phyloP scores from a whole-genome alignment of 1,140 invertebrate genomes.

The Drosophila nebulosa region DNA sequence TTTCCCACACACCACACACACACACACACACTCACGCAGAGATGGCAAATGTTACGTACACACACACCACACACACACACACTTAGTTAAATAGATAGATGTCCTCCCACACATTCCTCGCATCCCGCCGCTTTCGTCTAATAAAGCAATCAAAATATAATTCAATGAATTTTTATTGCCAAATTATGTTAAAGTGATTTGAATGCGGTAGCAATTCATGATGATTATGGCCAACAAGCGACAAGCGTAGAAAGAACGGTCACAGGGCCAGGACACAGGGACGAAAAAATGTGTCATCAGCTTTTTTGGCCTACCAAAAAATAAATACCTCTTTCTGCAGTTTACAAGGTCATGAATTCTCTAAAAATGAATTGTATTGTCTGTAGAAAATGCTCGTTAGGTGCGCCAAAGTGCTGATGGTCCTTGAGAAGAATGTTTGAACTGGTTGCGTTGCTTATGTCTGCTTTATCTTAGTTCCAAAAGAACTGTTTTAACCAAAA shows the following conservation, averaged over 20 bases:
- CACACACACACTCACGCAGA: not conserved
- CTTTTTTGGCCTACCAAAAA: no score
- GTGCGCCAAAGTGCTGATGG: no score
- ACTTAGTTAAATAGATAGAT: not conserved
- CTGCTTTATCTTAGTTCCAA: no score
- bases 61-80: not conserved
- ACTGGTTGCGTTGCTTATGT: no score
- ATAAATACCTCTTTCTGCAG: no score
- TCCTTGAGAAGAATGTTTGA: no score
- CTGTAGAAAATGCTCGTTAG: no score
- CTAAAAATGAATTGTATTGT: no score
- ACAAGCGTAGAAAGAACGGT: not conserved
- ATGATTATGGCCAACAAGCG: conserved; percentile 14
- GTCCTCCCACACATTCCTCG: not conserved
- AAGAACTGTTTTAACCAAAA: no score
- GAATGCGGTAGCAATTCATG: conserved; percentile 43
- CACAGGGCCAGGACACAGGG: not conserved
- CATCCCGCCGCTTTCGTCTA: conserved; percentile 36
- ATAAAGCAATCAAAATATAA: conserved; percentile 72
- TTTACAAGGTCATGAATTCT: no score
- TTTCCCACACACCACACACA: conserved; percentile 29
- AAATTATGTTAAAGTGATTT: conserved; percentile 75
- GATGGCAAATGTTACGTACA: not conserved
- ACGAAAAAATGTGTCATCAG: not conserved
- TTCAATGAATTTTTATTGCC: conserved; percentile 76